These are phyloP conservation scores for Perognathus longimembris DNA, from an alignment of 2,113 vertebrate species.

Conservation along the genomic window DNA sequence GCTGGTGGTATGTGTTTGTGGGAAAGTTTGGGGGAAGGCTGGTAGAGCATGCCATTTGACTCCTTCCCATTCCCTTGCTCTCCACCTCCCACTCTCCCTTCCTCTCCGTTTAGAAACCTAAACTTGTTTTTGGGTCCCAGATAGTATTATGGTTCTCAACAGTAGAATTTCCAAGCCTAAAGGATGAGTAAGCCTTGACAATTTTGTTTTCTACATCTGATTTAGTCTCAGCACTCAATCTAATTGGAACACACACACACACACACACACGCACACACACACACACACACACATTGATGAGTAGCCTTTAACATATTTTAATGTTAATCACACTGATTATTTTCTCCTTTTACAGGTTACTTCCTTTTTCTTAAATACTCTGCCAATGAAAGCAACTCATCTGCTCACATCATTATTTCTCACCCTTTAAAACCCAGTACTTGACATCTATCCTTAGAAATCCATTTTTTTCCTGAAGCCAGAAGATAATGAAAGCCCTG, in stretches of 20 bases:
- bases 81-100: too few species aligned
- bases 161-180: too few species aligned
- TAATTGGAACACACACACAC: too few species aligned
- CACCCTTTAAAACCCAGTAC: too few species aligned
- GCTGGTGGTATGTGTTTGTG: neutral
- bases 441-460: neutral
- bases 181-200: neutral
- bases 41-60: neutral
- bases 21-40: neutral
- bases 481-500: neutral
- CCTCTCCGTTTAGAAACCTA: too few species aligned
- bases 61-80: too few species aligned
- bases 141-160: too few species aligned
- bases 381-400: neutral
- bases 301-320: neutral
- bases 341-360: neutral
- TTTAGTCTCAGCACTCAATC: too few species aligned
- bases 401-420: neutral
- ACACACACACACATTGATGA: too few species aligned
- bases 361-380: neutral
- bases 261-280: too few species aligned
- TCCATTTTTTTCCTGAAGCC: neutral
- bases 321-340: neutral
- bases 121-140: too few species aligned
- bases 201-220: neutral